Evolutionary conservation across 2,888 invertebrate genomes (phyloP), one percentile per base, ranked within the genome.

Genomic region (Strigamia maritima): DNA sequence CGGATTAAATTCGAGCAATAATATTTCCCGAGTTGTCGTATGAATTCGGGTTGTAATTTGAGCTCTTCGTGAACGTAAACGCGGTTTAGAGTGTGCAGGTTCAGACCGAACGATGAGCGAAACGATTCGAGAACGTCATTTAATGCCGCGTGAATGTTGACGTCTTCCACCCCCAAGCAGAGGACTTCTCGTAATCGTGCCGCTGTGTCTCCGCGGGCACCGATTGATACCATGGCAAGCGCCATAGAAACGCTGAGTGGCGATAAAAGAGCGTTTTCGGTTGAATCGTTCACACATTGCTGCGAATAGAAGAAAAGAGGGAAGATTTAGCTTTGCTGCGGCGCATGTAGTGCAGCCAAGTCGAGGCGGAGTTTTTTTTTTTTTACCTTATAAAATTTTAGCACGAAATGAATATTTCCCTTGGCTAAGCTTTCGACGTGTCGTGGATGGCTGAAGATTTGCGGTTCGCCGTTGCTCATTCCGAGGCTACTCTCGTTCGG

Each of bases 1-100:
- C 87, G 87, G 83, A 91, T 88, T 6, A 91, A 89, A 31, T 89
- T 89, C 0, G 92, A 90, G 74, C 89, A 86, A 84, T 93, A 94
- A 35, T 89, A 87, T 74, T 90, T 88, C 8, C 87, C 84, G 0
- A 92, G 90, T 65, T 54, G 28, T 24, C 78, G 78, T n/a, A 26
- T 19, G 22, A 60, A 78, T 31, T 78, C 78, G 28, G 78, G 35
- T n/a, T 31, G 24, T 60, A 78, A 28, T 65, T 78, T 78, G 26
- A 78, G 78, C 14, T 78, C 78, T 14, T 78, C 78, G 60, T 78
- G 78, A n/a, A 35, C 54, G 35, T 78, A 78, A 26, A 78, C 65
- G 60, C 65, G 54, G 31, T 78, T 78, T 28, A 28, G 14, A 2
- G 65, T 26, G 28, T 78, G 78, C 1, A 78, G 78, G 6, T 28